Base-by-base conservation (phyloP, 2,888 invertebrate genomes). In the Dryadula phaetusa region DNA sequence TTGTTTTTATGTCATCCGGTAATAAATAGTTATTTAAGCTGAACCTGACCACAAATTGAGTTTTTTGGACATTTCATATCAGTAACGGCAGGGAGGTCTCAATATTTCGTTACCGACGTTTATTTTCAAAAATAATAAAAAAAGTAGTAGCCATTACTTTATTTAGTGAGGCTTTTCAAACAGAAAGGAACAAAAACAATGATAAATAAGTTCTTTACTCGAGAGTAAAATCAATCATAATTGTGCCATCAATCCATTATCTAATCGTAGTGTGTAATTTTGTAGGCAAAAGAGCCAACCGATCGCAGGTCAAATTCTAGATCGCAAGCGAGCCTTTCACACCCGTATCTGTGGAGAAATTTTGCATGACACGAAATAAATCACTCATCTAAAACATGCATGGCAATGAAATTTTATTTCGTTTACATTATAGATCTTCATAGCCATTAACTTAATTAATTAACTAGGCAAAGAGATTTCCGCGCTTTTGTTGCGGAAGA, bases 1-100 rank as follows among this genome's bases (percentile, higher is more conserved):
- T 64, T 61, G 61, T 71, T 78, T 37, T 77, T 74, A 78, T 75
- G 74, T 67, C 77, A 70, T 80, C 78, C 77, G 78, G 76, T 75
- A 71, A 69, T 79, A 76, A 75, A 77, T 71, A 58, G 54, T 68
- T 69, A 70, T 70, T 68, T 69, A 49, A 65, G 56, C 64, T 70
- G 60, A 63, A 54, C 62, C 63, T 65, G 64, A 66, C 70, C 72
- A 69, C 73, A 72, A 71, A 73, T 74, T 71, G 70, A 72, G 68
- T 68, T 70, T 61, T 72, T 70, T 56, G 66, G 20, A 60, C 18
- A 22, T 46, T 25, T 46, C 42, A 18, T 53, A 8, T 46, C 18
- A 7, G 5, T 44, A 32, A 32, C 16, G 0, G 6, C 16, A 44
- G 18, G 6, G 16, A 44, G 8, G 8, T 32, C 42, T 5, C 18